These are phyloP conservation scores for Eutrigla gurnardus DNA, from an alignment of 2,797 vertebrate species.

Conservation along the genomic window DNA sequence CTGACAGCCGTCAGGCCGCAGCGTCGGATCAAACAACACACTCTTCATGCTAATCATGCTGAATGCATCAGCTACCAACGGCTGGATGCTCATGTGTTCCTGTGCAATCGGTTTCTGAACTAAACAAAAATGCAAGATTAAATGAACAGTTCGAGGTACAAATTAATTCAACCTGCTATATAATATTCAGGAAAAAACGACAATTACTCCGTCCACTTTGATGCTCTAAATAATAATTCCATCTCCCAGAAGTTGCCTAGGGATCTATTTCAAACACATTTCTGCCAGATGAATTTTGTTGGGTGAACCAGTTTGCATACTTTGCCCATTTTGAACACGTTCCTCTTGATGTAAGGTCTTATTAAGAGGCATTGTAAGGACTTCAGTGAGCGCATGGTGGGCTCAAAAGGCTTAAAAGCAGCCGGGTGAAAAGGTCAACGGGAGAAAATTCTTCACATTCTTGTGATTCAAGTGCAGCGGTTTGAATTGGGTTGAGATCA, in stretches of 20 bases:
- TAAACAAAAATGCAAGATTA: background rate
- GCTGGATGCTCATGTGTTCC: no score
- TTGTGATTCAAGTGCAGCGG: conserved; percentile 13
- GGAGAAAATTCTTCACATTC: background rate
- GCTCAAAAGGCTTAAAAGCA: conserved; percentile 26
- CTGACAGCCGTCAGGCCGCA: conserved; percentile 50
- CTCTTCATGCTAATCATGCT: conserved; percentile 15
- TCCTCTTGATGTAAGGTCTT: conserved; percentile 37
- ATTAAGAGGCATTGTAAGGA: conserved; percentile 38
- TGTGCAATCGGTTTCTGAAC: background rate
- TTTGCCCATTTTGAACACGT: conserved; percentile 36
- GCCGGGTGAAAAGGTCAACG: conserved; percentile 13
- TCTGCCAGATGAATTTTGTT: conserved; percentile 68
- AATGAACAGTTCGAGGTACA: background rate
- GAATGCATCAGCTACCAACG: background rate
- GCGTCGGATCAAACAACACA: conserved; percentile 43
- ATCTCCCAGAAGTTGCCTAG: conserved; percentile 21
- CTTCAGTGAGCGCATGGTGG: conserved; percentile 11
- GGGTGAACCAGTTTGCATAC: conserved; percentile 40
- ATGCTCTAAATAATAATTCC: conserved; percentile 22
- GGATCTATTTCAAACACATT: conserved; percentile 42
- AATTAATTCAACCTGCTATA: background rate
- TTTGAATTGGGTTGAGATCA: conserved; percentile 19
- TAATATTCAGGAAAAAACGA: background rate
- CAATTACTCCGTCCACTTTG: conserved; percentile 50